Evolutionary conservation across 2,113 vertebrate genomes (phyloP).

Genomic region (Coregonus clupeaformis): DNA sequence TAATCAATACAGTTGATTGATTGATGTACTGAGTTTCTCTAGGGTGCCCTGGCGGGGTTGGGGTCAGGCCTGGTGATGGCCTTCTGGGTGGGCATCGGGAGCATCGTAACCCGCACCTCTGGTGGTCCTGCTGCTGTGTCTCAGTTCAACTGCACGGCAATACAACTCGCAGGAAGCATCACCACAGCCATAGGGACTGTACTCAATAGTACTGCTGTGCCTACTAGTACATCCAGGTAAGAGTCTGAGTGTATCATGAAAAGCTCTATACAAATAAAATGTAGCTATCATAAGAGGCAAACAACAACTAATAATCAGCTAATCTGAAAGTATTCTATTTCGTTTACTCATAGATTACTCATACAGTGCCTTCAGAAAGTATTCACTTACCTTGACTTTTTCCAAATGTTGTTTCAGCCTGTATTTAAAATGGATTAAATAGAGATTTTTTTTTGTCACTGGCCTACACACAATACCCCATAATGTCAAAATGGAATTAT

Average conservation of each 20-base stretch:
- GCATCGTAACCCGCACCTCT: constrained; percentile 60
- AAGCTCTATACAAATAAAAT: neutral
- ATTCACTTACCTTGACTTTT: too few species aligned
- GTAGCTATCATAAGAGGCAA: neutral
- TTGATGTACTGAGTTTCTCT: neutral
- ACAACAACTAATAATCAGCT: neutral
- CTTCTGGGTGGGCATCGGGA: constrained; percentile 90
- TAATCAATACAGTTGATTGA: neutral
- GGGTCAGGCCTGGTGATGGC: constrained; percentile 80
- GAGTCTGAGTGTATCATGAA: neutral
- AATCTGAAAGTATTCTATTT: too few species aligned
- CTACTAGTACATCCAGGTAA: constrained; percentile 63
- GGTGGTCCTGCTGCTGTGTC: neutral
- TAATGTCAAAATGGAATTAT: too few species aligned
- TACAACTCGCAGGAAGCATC: constrained; percentile 52
- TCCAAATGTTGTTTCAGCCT: too few species aligned
- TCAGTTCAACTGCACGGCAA: neutral
- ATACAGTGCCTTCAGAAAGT: too few species aligned
- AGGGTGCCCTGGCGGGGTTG: constrained; percentile 85
- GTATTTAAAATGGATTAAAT: too few species aligned
- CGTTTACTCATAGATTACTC: too few species aligned
- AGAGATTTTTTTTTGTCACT: too few species aligned
- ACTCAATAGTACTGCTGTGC: constrained; percentile 34
- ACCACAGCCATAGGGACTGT: constrained; percentile 56
- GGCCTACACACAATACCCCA: too few species aligned